Evolutionary conservation across 2,797 vertebrate species (phyloP).

Genomic region (Brachymystax lenok): DNA sequence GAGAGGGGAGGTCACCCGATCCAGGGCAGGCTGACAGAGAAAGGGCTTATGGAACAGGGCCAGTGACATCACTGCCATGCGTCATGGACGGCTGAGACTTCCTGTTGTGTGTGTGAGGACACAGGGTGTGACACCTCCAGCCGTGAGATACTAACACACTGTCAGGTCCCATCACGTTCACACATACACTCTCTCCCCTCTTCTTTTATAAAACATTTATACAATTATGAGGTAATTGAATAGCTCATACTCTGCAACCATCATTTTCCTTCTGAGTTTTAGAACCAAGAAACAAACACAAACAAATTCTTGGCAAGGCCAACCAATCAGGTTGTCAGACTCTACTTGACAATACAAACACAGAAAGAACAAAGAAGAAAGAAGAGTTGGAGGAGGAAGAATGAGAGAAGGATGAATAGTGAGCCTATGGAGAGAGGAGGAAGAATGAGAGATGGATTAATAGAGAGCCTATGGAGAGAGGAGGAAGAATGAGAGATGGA

Average conservation of each 20-base stretch:
- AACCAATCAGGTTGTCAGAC: not conserved
- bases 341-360: conserved; percentile 3
- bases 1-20: not conserved
- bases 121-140: conserved; percentile 67
- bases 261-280: too few relatives aligned
- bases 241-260: not conserved
- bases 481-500: too few relatives aligned
- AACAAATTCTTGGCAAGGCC: not conserved
- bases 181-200: conserved; percentile 7
- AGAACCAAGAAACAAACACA: too few relatives aligned
- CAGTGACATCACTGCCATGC: conserved; percentile 62
- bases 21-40: conserved; percentile 4
- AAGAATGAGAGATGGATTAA: too few relatives aligned
- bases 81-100: conserved; percentile 63
- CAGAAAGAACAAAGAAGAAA: conserved; percentile 34
- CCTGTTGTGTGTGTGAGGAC: conserved; percentile 50
- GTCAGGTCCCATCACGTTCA: conserved; percentile 25
- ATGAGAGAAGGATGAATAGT: too few relatives aligned
- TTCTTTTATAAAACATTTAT: conserved; percentile 60
- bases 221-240: not conserved
- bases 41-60: conserved; percentile 33
- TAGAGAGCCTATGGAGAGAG: too few relatives aligned
- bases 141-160: conserved; percentile 67
- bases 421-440: too few relatives aligned
- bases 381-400: not conserved